Conservation (phyloP, 2,888 invertebrate genomes). For the Hirtodrosophila alboralis region DNA sequence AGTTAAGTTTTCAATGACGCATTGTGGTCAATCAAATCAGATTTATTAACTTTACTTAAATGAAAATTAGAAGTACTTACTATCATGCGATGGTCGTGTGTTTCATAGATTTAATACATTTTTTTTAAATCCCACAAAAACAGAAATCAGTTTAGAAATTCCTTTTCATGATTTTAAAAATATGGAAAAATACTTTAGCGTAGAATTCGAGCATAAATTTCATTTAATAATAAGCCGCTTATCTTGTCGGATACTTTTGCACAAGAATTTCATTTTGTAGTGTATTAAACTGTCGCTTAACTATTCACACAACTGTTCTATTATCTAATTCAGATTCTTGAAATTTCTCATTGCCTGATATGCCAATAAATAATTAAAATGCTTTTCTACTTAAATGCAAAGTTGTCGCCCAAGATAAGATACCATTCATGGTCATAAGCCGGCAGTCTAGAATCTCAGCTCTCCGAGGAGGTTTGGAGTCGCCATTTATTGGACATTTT, state of each 20-base stretch:
- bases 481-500: too few relatives aligned
- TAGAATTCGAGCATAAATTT: too few relatives aligned
- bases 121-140: too few relatives aligned
- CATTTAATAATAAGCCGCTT: too few relatives aligned
- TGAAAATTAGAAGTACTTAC: too few relatives aligned
- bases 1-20: constrained; percentile 22
- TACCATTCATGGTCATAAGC: constrained; percentile 67
- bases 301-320: not conserved
- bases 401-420: constrained; percentile 57
- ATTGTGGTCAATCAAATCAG: not conserved
- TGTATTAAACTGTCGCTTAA: constrained; percentile 7
- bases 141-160: too few relatives aligned
- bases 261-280: constrained; percentile 2
- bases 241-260: too few relatives aligned
- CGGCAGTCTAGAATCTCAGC: constrained; percentile 43
- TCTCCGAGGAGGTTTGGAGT: constrained; percentile 25
- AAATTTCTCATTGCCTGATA: constrained; percentile 53
- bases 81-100: too few relatives aligned
- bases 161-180: too few relatives aligned
- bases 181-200: too few relatives aligned
- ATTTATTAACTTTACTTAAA: not conserved
- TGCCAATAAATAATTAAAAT: constrained; percentile 63
- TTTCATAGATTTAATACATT: too few relatives aligned
- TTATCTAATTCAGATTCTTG: constrained; percentile 56
- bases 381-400: constrained; percentile 39